These are phyloP conservation scores for Psittacula cyanocephala DNA, from an alignment of 2,113 vertebrate species.

Conservation along the genomic window DNA sequence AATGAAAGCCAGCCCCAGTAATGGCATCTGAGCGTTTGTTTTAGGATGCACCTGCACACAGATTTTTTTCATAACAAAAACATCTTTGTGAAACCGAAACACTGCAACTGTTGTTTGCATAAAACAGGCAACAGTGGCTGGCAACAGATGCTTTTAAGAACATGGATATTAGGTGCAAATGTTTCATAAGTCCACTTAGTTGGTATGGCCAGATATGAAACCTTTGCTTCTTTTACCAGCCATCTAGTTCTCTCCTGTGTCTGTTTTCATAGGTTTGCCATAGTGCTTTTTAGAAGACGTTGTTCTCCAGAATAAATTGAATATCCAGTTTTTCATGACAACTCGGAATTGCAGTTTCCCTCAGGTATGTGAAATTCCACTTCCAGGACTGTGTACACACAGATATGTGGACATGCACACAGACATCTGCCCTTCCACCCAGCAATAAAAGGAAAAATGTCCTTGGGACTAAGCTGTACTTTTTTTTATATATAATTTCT, in stretches of 20 bases:
- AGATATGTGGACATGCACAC: background rate
- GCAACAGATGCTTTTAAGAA: background rate
- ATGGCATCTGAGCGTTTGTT: background rate
- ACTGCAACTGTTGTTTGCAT: background rate
- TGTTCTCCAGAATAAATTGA: background rate
- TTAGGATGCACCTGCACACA: slow-evolving; percentile 31
- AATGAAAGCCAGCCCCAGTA: background rate
- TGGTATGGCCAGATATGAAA: background rate
- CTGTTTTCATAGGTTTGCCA: background rate
- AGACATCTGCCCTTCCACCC: background rate
- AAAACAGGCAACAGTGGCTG: background rate
- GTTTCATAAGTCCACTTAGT: background rate
- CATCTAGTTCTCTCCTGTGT: background rate
- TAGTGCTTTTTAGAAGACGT: background rate
- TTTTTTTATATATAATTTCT: background rate
- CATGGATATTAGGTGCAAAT: background rate
- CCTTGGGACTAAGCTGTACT: background rate
- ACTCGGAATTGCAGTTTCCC: background rate
- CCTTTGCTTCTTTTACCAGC: background rate
- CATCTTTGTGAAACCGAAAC: slow-evolving; percentile 20
- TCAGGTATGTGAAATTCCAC: background rate
- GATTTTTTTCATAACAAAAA: background rate
- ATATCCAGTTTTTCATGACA: background rate
- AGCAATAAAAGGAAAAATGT: background rate
- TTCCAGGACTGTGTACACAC: background rate